These are phyloP conservation scores for Corythornis madagascariensis DNA, from an alignment of 2,113 vertebrate species.

Conservation along the genomic window DNA sequence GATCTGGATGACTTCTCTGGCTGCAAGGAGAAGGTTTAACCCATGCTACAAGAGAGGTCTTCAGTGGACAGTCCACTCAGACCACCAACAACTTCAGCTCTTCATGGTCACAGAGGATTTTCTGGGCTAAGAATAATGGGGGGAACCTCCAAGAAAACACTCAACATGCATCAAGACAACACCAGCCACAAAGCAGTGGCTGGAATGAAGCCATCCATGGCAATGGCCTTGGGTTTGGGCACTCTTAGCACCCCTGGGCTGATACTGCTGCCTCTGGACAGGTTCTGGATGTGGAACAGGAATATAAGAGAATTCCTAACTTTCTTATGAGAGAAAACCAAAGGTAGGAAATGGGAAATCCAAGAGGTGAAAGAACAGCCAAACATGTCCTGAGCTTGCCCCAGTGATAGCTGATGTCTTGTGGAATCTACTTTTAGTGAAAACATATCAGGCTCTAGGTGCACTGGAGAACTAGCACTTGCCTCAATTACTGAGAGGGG, in stretches of 20 bases:
- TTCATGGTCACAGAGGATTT: neutral
- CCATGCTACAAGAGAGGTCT: neutral
- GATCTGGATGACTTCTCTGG: neutral
- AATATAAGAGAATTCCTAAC: neutral
- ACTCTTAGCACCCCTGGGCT: neutral
- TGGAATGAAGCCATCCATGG: neutral
- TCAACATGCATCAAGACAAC: neutral
- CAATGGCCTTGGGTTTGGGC: neutral
- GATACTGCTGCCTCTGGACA: fast-evolving
- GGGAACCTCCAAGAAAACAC: neutral
- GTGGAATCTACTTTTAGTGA: neutral
- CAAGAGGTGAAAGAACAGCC: neutral
- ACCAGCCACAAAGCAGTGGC: neutral
- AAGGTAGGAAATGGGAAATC: neutral
- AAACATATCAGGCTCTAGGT: fast-evolving
- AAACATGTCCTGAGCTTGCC: fast-evolving
- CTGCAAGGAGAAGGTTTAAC: neutral
- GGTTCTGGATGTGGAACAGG: neutral
- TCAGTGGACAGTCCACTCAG: neutral
- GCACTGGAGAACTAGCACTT: neutral
- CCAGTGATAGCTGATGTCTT: neutral
- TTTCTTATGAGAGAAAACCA: neutral
- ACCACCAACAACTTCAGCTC: neutral
- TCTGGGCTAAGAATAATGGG: neutral
- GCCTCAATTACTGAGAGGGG: neutral